Conservation (phyloP, 2,113 vertebrate species). For the Sinocyclocheilus maitianheensis region DNA sequence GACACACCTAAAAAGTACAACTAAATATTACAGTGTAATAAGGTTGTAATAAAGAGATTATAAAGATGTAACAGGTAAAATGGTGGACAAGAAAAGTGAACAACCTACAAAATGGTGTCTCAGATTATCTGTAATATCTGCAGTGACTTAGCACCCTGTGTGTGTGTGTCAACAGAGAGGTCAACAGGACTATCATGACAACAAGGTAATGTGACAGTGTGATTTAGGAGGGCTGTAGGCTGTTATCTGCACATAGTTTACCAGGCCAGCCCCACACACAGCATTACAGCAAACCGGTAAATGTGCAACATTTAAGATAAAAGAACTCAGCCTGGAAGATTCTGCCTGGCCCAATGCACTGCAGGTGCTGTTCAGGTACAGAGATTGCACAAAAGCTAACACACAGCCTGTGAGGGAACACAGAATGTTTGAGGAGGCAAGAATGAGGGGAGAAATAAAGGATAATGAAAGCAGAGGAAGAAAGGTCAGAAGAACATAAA, state of each 20-base stretch:
- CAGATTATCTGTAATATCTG: no score
- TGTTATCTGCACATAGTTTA: conserved; percentile 68
- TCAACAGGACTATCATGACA: conserved; percentile 54
- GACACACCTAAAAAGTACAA: no score
- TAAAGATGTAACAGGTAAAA: no score
- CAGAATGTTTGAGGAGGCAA: background rate
- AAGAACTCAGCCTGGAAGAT: conserved; percentile 15
- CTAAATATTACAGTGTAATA: no score
- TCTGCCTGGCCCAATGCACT: background rate
- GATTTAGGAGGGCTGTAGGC: conserved; percentile 70
- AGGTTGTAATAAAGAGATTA: no score
- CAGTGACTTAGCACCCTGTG: background rate
- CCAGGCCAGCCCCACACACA: conserved; percentile 57
- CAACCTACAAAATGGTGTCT: no score
- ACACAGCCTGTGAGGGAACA: background rate
- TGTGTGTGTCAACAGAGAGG: conserved; percentile 11
- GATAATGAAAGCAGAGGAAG: conserved; percentile 8
- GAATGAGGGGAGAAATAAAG: background rate
- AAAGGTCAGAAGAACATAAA: background rate
- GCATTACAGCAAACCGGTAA: conserved; percentile 60
- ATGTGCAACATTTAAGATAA: conserved; percentile 56
- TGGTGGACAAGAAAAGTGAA: no score
- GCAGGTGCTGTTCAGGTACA: background rate
- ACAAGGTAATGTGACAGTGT: conserved; percentile 68
- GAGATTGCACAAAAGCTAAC: background rate